These are phyloP conservation scores for Vidua chalybeata DNA, from an alignment of 2,113 vertebrate species.

Conservation along the genomic window DNA sequence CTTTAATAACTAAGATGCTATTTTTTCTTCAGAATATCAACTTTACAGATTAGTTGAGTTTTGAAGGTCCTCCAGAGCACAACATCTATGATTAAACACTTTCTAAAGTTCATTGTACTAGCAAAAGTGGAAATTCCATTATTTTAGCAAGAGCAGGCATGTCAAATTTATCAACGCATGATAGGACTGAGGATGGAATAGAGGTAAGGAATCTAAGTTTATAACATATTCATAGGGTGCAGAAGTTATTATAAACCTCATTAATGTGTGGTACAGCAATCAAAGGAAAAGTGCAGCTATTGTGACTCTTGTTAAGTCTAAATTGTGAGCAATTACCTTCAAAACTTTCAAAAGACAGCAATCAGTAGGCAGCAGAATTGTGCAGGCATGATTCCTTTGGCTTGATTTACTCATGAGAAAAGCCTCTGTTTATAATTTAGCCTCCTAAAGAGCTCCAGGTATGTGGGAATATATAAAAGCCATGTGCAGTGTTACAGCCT, in stretches of 20 bases:
- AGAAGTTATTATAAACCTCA: slow-evolving; percentile 57
- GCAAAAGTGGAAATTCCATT: slow-evolving; percentile 60
- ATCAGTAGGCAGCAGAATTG: neutral
- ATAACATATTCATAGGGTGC: slow-evolving; percentile 27
- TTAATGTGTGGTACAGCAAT: slow-evolving; percentile 25
- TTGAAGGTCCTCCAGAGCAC: slow-evolving; percentile 63
- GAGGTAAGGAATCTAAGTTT: neutral
- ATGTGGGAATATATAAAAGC: neutral
- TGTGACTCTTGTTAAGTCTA: neutral
- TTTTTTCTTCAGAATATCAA: slow-evolving; percentile 71
- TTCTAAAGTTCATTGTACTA: slow-evolving; percentile 61
- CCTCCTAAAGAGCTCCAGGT: neutral
- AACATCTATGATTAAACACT: slow-evolving; percentile 71
- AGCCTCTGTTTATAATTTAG: neutral
- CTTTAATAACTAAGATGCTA: slow-evolving; percentile 69
- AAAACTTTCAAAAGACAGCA: neutral
- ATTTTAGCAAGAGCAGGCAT: slow-evolving; percentile 60
- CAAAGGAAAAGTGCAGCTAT: neutral
- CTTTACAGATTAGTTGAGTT: slow-evolving; percentile 72
- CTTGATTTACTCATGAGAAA: neutral
- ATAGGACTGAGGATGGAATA: neutral
- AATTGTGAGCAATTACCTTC: neutral
- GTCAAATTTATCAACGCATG: slow-evolving; percentile 45
- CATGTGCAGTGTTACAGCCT: fast-evolving
- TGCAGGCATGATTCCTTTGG: neutral